Conservation (phyloP, 2,888 invertebrate species). For the Himalopsyche japonica region DNA sequence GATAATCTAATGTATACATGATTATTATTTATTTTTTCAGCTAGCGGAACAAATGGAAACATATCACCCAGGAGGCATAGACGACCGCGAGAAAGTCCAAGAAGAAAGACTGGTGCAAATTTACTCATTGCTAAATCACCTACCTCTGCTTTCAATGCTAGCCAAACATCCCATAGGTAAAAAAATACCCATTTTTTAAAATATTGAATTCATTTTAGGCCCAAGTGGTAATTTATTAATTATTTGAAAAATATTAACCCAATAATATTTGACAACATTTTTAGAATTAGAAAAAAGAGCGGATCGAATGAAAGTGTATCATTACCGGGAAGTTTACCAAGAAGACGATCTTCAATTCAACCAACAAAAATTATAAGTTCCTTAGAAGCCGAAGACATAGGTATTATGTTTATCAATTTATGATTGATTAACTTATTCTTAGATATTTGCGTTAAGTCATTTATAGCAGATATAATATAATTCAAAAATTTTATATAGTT, state of each 20-base stretch:
- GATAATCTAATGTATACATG: no score
- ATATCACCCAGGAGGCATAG: conserved; percentile 64
- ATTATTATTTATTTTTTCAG: conserved; percentile 48
- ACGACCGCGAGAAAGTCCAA: conserved; percentile 66
- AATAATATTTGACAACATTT: not conserved
- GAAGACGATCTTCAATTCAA: conserved; percentile 63
- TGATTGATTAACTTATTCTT: no score
- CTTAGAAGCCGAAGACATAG: conserved; percentile 57
- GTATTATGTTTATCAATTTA: conserved; percentile 14
- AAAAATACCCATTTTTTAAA: not conserved
- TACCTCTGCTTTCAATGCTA: conserved; percentile 52
- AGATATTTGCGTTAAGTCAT: not conserved
- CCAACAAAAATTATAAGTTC: conserved; percentile 56
- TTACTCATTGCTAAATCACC: conserved; percentile 60
- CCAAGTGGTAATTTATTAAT: not conserved
- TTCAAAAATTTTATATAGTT: no score
- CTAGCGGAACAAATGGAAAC: conserved; percentile 51
- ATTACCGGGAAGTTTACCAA: conserved; percentile 64
- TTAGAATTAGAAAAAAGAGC: conserved; percentile 51
- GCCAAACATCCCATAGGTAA: conserved; percentile 50
- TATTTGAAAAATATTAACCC: conserved; percentile 38
- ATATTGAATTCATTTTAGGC: no score
- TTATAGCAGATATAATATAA: no score
- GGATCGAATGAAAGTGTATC: conserved; percentile 67
- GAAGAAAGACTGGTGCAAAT: conserved; percentile 65